These are phyloP conservation scores for Cephus sareptanus DNA, from an alignment of 2,888 invertebrate genomes.

Conservation along the genomic window DNA sequence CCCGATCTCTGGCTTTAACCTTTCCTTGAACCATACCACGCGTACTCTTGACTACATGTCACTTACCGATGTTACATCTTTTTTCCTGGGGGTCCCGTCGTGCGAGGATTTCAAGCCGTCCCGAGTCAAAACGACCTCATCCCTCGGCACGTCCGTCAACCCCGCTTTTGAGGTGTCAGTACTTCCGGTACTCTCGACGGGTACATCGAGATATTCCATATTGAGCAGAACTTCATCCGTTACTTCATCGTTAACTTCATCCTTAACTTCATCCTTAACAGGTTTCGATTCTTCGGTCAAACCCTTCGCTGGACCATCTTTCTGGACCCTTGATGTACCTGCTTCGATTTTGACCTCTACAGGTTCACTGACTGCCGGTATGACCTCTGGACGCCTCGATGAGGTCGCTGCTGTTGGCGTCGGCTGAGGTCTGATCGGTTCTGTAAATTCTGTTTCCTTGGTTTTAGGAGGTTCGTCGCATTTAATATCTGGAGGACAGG, in stretches of 20 bases:
- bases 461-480: background rate
- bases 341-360: constrained; percentile 1
- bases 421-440: background rate
- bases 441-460: background rate
- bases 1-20: background rate
- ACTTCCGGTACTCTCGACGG: background rate
- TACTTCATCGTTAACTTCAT: too few species aligned
- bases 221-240: background rate
- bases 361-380: constrained; percentile 1
- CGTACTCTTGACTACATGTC: background rate
- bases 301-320: background rate
- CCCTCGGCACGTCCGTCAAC: background rate
- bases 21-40: background rate
- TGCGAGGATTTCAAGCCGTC: constrained; percentile 21
- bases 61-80: constrained; percentile 22
- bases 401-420: background rate
- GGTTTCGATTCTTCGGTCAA: background rate
- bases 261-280: background rate
- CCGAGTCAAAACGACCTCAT: constrained; percentile 22
- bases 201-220: background rate
- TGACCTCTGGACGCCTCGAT: background rate
- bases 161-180: background rate
- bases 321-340: constrained; percentile 5
- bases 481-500: background rate
- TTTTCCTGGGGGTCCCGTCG: constrained; percentile 20